These are phyloP conservation scores for Hirtodrosophila confusa DNA, from an alignment of 2,888 invertebrate species.

Conservation along the genomic window DNA sequence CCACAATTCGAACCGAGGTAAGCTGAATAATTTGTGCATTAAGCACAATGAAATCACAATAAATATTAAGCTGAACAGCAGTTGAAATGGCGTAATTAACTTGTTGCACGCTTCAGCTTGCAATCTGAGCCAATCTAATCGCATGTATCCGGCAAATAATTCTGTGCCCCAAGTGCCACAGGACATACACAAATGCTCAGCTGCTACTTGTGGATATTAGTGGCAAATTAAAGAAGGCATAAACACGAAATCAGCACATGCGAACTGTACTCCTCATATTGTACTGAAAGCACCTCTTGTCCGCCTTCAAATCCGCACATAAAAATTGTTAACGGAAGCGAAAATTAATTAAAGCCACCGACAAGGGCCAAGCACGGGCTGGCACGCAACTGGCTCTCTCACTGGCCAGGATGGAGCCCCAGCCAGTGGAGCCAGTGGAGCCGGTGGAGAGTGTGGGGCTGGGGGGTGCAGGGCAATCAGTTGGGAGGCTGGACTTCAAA, in stretches of 20 bases:
- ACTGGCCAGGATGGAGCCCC: background rate
- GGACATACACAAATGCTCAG: conserved; percentile 17
- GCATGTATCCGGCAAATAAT: conserved; percentile 84
- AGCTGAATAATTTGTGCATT: conserved; percentile 47
- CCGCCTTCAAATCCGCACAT: conserved; percentile 61
- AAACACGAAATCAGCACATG: conserved; percentile 77
- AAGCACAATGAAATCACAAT: conserved; percentile 53
- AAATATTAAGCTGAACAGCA: conserved; percentile 40
- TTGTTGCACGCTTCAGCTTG: conserved; percentile 78
- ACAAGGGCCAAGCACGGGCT: conserved; percentile 70
- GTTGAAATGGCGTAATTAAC: conserved; percentile 73
- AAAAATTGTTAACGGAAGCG: conserved; percentile 81
- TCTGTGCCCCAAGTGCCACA: conserved; percentile 59
- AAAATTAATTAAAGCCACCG: conserved; percentile 78
- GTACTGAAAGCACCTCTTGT: conserved; percentile 26
- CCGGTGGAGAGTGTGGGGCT: background rate
- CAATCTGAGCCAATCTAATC: conserved; percentile 79
- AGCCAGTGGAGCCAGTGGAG: background rate
- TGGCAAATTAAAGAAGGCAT: conserved; percentile 77
- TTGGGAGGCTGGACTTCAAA: conserved; percentile 43
- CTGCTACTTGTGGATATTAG: conserved; percentile 56
- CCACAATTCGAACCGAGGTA: conserved; percentile 24
- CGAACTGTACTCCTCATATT: conserved; percentile 15
- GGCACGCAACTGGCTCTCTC: conserved; percentile 67
- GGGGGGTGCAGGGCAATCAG: background rate